A percentile compares a stretch with the other conserved stretches of the same genome.
These are phyloP conservation scores for Cryptus armator DNA, from an alignment of 2,888 invertebrate species.

Conservation along the genomic window DNA sequence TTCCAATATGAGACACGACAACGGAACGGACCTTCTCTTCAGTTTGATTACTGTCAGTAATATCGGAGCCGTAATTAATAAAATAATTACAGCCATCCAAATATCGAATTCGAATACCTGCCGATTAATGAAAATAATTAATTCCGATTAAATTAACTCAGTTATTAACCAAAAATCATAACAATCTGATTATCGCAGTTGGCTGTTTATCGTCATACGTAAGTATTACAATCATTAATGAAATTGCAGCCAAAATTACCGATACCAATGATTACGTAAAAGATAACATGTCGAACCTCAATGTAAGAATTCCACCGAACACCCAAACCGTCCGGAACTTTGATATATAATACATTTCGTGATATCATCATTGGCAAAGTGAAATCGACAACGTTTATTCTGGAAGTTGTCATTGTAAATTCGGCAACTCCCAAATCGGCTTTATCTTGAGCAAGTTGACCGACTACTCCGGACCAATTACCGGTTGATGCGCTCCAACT, in stretches of 20 bases:
- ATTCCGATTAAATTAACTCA: no score
- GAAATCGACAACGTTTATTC: conserved; percentile 76
- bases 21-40: neutral
- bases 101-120: conserved; percentile 58
- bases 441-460: conserved; percentile 66
- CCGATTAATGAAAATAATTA: no score
- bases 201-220: no score
- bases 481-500: conserved; percentile 60
- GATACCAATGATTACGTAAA: no score
- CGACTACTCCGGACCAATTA: conserved; percentile 76
- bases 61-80: conserved; percentile 57
- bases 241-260: neutral
- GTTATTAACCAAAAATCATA: no score
- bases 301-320: conserved; percentile 79
- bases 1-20: conserved; percentile 55
- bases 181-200: no score
- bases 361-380: conserved; percentile 76
- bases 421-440: conserved; percentile 74
- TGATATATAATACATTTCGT: conserved; percentile 74
- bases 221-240: neutral
- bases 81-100: conserved; percentile 67
- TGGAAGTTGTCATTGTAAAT: conserved; percentile 73
- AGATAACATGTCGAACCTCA: conserved; percentile 67
- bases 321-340: conserved; percentile 59
- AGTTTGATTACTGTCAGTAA: conserved; percentile 66